phyloP scores from a whole-genome alignment of 2,888 invertebrate species.

The Thymelicus acteon region DNA sequence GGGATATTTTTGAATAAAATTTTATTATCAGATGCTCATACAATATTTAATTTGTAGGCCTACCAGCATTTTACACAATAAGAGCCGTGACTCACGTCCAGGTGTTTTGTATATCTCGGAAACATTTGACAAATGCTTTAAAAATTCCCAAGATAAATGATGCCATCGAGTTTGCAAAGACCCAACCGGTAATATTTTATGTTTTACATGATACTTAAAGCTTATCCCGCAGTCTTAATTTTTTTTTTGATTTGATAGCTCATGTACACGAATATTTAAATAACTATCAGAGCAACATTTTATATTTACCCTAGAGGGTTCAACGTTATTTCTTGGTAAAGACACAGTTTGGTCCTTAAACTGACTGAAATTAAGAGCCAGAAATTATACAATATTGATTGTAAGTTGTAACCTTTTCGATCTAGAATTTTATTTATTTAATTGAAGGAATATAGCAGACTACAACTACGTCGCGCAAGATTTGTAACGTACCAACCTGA shows the following conservation, averaged over 20 bases:
- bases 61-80: conserved; percentile 69
- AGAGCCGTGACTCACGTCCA: conserved; percentile 70
- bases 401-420: not conserved
- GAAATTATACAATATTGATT: too few relatives aligned
- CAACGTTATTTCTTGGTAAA: not conserved
- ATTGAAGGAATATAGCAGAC: conserved; percentile 56
- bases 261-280: too few relatives aligned
- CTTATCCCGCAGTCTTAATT: not conserved
- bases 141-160: conserved; percentile 61
- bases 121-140: conserved; percentile 54
- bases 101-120: conserved; percentile 63
- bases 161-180: conserved; percentile 58
- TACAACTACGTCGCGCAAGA: conserved; percentile 51
- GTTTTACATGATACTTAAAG: not conserved
- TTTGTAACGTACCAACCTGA: conserved; percentile 58
- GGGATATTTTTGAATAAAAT: too few relatives aligned
- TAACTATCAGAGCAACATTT: too few relatives aligned
- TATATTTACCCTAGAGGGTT: too few relatives aligned
- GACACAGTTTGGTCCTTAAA: not conserved
- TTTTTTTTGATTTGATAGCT: too few relatives aligned
- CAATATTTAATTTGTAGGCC: conserved; percentile 49
- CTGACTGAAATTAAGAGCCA: too few relatives aligned
- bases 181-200: conserved; percentile 54
- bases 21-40: too few relatives aligned
- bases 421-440: not conserved